Percentiles rank a stretch among this genome's conserved stretches.
These are phyloP conservation scores for Sebastolobus alascanus DNA, from an alignment of 2,797 vertebrate genomes.

Conservation along the genomic window DNA sequence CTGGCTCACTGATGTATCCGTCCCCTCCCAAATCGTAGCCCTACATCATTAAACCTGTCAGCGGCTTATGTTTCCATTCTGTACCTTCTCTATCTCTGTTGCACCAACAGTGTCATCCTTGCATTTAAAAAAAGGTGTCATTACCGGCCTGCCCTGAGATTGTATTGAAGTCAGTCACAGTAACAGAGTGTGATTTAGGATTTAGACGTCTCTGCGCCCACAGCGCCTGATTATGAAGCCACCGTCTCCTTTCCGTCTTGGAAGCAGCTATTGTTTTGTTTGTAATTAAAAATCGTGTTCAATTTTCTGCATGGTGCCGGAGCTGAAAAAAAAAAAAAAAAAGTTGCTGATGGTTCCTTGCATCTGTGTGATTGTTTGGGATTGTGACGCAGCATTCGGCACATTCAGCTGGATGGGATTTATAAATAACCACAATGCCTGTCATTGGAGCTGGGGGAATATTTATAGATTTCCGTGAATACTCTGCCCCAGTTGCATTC, in stretches of 20 bases:
- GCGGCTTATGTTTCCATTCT: slow-evolving; percentile 56
- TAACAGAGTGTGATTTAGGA: slow-evolving; percentile 19
- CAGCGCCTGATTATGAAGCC: slow-evolving; percentile 27
- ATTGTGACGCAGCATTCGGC: slow-evolving; percentile 60
- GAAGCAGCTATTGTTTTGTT: slow-evolving; percentile 61
- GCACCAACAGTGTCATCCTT: slow-evolving; percentile 25
- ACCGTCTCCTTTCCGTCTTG: slow-evolving; percentile 27
- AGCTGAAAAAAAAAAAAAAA: slow-evolving; percentile 6
- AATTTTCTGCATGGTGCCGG: slow-evolving; percentile 42
- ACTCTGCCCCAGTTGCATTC: slow-evolving; percentile 59
- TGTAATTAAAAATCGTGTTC: slow-evolving; percentile 62
- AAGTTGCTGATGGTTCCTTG: slow-evolving; percentile 35
- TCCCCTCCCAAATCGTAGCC: slow-evolving; percentile 32
- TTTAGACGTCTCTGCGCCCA: slow-evolving; percentile 33
- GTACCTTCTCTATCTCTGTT: slow-evolving; percentile 34
- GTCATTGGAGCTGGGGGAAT: slow-evolving; percentile 52
- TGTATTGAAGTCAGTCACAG: slow-evolving; percentile 26
- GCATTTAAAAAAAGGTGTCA: slow-evolving; percentile 34
- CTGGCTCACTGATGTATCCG: slow-evolving; percentile 35
- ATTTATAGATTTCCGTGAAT: slow-evolving; percentile 70
- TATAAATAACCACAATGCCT: slow-evolving; percentile 71
- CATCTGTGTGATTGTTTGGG: slow-evolving; percentile 68
- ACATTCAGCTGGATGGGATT: slow-evolving; percentile 50
- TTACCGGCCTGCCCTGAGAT: slow-evolving; percentile 30
- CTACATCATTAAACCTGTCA: slow-evolving; percentile 56